phyloP scores from a whole-genome alignment of 2,888 invertebrate species.

The Dolomedes plantarius region DNA sequence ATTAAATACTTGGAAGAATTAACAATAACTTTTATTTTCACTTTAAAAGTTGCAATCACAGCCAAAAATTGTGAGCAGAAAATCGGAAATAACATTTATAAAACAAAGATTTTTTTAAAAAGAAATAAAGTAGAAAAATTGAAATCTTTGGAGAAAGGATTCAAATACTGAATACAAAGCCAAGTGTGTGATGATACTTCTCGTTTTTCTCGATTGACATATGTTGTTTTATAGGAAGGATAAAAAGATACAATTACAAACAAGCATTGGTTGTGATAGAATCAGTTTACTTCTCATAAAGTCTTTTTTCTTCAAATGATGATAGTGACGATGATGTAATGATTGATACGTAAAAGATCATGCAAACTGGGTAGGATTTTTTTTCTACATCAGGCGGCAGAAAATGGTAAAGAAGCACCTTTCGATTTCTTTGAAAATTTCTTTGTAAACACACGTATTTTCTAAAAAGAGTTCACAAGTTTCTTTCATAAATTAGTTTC shows the following conservation, averaged over 20 bases:
- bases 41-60: constrained; percentile 55
- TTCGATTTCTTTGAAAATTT: constrained; percentile 48
- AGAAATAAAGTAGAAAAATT: constrained; percentile 1
- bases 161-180: constrained; percentile 42
- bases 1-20: constrained; percentile 18
- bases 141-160: constrained; percentile 53
- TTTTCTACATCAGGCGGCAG: constrained; percentile 67
- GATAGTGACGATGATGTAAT: constrained; percentile 62
- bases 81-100: constrained; percentile 42
- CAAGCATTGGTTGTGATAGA: constrained; percentile 25
- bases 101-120: neutral
- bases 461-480: constrained; percentile 33
- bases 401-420: constrained; percentile 67
- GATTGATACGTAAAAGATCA: constrained; percentile 65
- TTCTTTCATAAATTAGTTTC: constrained; percentile 38
- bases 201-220: constrained; percentile 12
- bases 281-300: constrained; percentile 13
- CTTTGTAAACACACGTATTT: constrained; percentile 55
- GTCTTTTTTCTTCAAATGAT: constrained; percentile 50
- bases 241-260: constrained; percentile 63
- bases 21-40: neutral
- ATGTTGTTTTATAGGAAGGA: constrained; percentile 27
- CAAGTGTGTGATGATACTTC: neutral
- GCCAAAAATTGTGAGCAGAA: constrained; percentile 69
- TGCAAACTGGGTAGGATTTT: constrained; percentile 51